Base-by-base conservation (phyloP, 1,140 invertebrate genomes). In the Pissodes strobi region DNA sequence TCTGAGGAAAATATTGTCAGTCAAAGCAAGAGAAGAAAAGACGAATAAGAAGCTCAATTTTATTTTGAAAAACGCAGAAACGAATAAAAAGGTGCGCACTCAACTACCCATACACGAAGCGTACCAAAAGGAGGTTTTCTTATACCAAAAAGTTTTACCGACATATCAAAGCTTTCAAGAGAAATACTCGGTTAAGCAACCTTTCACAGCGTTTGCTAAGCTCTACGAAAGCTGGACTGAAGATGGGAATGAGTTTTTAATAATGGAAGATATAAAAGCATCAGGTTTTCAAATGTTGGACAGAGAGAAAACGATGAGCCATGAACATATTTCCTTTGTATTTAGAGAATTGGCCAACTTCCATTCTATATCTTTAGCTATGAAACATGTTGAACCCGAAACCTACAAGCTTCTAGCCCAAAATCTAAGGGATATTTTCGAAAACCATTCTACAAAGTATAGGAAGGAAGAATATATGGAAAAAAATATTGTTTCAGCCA, bases 201-300 rank as follows among this genome's bases (percentile, higher is more conserved):
- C 43, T 9, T 46, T 37, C 21, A 34, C 8, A 13, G 23, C 45
- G 12, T 38, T 23, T n/a, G 17, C 58, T 18, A 61, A 49, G 21
- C 10, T 38, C 5, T 15, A 30, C 37, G 45, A 22, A 5, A 8
- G 18, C 9, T 39, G 17, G 12, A 1, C 38, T 12, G 30, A 51
- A 0, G 34, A 61, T 43, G 21, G 21, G 2, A 3, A 61, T 19
- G 58, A 61, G 27, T 63, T 30, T 21, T 52, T 67, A 8, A 15
- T 67, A 17, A 43, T 67, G 39, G 60, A 67, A 19, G 41, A 67
- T 18, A n/a, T 67, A 12, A 45, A 23, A 25, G 8, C 30, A 27
- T 8, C 1, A 9, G 38, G 38, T 9, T 61, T 25, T 39, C 18
- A 10, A 13, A 51, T 51, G 58, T 4, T 37, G n/a, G 27, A 61